Evolutionary conservation across 2,888 invertebrate genomes (phyloP).

Genomic region (Mesochorus sp.): DNA sequence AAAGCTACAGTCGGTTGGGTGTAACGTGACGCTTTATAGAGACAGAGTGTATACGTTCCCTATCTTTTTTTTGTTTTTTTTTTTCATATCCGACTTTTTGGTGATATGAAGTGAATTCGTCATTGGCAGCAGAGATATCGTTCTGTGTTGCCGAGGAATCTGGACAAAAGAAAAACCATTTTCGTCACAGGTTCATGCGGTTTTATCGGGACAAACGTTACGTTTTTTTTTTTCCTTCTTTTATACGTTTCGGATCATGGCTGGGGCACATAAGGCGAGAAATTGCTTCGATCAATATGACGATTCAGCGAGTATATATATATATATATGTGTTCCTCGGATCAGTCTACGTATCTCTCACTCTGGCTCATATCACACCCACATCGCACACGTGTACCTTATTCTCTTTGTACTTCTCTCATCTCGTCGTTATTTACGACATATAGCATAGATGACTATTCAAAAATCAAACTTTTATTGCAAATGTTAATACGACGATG

Average conservation of each 20-base stretch:
- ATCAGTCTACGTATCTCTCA: too few species aligned
- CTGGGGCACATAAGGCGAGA: constrained; percentile 12
- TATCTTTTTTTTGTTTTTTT: neutral
- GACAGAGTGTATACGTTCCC: too few species aligned
- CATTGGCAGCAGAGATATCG: neutral
- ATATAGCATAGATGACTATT: too few species aligned
- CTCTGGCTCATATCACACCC: too few species aligned
- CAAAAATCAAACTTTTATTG: too few species aligned
- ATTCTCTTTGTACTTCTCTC: too few species aligned
- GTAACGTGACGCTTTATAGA: neutral
- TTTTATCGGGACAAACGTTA: neutral
- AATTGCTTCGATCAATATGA: neutral
- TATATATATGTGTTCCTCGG: neutral
- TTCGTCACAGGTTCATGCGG: neutral
- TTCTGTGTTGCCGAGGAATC: neutral
- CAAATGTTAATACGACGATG: too few species aligned
- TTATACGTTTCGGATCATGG: constrained; percentile 6
- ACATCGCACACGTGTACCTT: too few species aligned
- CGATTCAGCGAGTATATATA: too few species aligned
- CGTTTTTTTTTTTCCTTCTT: constrained; percentile 1
- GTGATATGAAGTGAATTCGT: neutral
- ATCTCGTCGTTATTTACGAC: too few species aligned
- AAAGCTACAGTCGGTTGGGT: neutral
- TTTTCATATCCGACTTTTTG: neutral
- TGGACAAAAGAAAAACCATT: constrained; percentile 2